Conservation (phyloP, 2,113 vertebrate genomes). For the Carassius auratus region DNA sequence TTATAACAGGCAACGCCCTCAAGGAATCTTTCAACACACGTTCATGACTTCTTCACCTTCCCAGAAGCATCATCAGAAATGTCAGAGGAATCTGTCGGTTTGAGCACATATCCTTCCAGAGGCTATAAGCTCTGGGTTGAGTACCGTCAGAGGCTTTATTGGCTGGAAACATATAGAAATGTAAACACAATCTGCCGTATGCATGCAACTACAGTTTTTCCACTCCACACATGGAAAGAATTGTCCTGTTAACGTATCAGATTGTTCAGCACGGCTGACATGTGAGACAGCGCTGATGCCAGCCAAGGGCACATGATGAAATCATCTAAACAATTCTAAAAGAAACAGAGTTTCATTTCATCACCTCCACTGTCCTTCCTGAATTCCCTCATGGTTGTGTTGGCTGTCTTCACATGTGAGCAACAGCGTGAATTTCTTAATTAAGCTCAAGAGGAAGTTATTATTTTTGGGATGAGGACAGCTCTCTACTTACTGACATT, state of each 20-base stretch:
- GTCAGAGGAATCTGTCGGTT: constrained; percentile 30
- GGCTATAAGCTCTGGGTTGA: neutral
- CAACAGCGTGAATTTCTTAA: constrained; percentile 31
- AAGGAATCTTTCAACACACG: constrained; percentile 25
- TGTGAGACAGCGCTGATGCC: neutral
- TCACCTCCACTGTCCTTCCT: constrained; percentile 22
- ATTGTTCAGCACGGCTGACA: neutral
- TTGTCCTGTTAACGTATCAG: neutral
- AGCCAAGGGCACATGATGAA: constrained; percentile 6
- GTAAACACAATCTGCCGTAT: neutral
- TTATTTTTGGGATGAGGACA: constrained; percentile 39
- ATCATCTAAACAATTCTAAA: neutral
- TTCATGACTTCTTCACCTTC: constrained; percentile 38
- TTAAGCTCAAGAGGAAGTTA: constrained; percentile 49
- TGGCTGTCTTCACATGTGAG: constrained; percentile 18
- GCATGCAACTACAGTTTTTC: neutral
- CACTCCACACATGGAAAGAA: no score
- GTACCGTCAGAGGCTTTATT: neutral
- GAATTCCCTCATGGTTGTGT: constrained; percentile 19
- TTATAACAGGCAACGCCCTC: constrained; percentile 3
- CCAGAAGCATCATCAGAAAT: constrained; percentile 15
- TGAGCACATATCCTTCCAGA: constrained; percentile 22
- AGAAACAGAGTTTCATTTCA: constrained; percentile 7
- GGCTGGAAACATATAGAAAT: neutral
- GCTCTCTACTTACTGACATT: constrained; percentile 24